phyloP scores from a whole-genome alignment of 2,888 invertebrate genomes.

The Plebejus melissa region DNA sequence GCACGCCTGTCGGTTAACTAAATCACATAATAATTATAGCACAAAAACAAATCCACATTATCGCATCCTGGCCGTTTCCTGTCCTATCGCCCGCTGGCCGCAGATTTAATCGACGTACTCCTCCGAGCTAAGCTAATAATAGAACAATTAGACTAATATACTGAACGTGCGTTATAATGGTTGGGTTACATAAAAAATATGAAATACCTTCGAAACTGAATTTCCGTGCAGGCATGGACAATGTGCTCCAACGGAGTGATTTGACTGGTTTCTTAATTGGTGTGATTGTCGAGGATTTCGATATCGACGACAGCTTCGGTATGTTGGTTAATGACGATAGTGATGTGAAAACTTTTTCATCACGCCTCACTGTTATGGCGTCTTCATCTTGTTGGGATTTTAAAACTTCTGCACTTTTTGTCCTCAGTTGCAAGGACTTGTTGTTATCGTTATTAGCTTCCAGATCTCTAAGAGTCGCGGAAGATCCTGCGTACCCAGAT shows the following conservation, averaged over 20 bases:
- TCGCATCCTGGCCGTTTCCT: slow-evolving; percentile 71
- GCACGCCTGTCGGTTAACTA: slow-evolving; percentile 45
- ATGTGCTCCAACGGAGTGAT: slow-evolving; percentile 57
- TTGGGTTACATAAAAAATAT: slow-evolving; percentile 5
- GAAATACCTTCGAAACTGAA: slow-evolving; percentile 44
- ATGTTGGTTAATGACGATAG: slow-evolving; percentile 42
- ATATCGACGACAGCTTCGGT: slow-evolving; percentile 39
- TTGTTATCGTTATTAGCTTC: slow-evolving; percentile 42
- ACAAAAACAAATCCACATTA: slow-evolving; percentile 60
- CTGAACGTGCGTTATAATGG: slow-evolving; percentile 29
- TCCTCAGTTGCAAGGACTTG: slow-evolving; percentile 27
- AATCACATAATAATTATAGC: slow-evolving; percentile 48
- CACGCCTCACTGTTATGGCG: background rate
- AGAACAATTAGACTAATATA: slow-evolving; percentile 43
- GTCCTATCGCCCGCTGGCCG: slow-evolving; percentile 44
- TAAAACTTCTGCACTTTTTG: slow-evolving; percentile 35
- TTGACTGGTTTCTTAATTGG: slow-evolving; percentile 42
- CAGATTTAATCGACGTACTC: slow-evolving; percentile 46
- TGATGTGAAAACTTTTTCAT: slow-evolving; percentile 47
- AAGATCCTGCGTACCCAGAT: slow-evolving; percentile 55
- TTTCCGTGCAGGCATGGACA: slow-evolving; percentile 49
- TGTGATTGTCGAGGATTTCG: slow-evolving; percentile 49
- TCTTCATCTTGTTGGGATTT: slow-evolving; percentile 20
- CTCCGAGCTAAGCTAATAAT: slow-evolving; percentile 44
- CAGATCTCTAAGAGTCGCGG: slow-evolving; percentile 45